Evolutionary conservation across 2,113 vertebrate species (phyloP).

Genomic region (Lamprologus ornatipinnis): DNA sequence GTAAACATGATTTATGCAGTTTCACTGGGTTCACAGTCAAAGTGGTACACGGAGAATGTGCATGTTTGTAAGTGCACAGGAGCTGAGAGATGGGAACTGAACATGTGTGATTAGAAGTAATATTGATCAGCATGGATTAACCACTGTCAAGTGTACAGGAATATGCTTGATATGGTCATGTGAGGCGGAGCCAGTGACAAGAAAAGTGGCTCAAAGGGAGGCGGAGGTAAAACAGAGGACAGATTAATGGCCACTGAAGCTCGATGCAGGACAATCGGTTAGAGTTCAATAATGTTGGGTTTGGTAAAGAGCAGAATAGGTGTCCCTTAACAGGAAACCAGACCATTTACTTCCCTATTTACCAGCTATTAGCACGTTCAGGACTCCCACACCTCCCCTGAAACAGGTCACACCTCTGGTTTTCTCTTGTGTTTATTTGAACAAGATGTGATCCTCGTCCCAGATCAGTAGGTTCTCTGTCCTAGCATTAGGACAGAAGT

Average conservation of each 20-base stretch:
- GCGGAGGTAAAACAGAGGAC: background rate
- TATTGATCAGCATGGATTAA: background rate
- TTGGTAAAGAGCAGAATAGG: background rate
- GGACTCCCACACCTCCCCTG: background rate
- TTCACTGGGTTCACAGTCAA: background rate
- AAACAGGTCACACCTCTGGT: background rate
- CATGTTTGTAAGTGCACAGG: background rate
- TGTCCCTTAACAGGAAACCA: background rate
- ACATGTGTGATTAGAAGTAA: background rate
- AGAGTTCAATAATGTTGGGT: background rate
- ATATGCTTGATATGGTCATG: background rate
- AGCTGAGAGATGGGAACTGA: background rate
- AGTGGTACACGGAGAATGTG: background rate
- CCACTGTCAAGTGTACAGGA: background rate
- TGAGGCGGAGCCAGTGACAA: background rate
- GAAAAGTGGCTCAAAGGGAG: background rate
- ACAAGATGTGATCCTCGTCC: background rate
- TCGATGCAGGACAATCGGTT: accelerated
- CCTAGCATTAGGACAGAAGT: background rate
- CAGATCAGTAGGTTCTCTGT: background rate
- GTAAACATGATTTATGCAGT: background rate
- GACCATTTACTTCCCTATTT: background rate
- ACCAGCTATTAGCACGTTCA: background rate
- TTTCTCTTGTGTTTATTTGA: background rate
- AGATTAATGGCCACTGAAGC: background rate